Base-by-base conservation (phyloP, 2,888 invertebrate species). In the Ernsta delagoae region DNA sequence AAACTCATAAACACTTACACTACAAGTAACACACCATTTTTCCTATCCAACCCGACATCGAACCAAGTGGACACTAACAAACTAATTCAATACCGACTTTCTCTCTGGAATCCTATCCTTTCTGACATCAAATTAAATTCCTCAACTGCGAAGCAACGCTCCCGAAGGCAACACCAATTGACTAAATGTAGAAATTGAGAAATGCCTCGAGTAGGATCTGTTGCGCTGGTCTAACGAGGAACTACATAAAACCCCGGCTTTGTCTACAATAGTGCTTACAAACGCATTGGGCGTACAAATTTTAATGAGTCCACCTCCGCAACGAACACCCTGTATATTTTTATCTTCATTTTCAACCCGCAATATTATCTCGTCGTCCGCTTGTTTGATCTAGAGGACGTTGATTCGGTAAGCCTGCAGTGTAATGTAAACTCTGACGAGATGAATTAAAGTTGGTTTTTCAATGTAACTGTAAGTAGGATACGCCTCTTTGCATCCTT, bases 301-400 rank as follows among this genome's bases (percentile, higher is more conserved):
- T 90, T 90, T 90, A 90, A 90, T 87, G 90, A 90, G 86, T 82
- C 79, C 77, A 74, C 79, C 78, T 77, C 77, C 75, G 78, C 75
- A 80, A 72, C 50, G 70, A 67, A 61, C 67, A 24, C 56, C 68
- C 77, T 71, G 72, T 74, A 72, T 74, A 77, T 43, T 78, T 77
- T 77, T 74, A 75, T 70, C 70, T 70, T 64, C 70, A 69, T 69
- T 69, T 69, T 50, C 68, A 68, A 50, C 63, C 64, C 70, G 48
- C 70, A 66, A 53, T 70, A 65, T 64, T 64, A 72, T 66, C 61
- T 54, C 59, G 54, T 63, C 65, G 59, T 56, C 24, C 43, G 65
- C 61, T 54, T 43, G 9, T 50, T 57, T 54, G 65, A 62, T 70
- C 62, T 62, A 65, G 59, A 71, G 65, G 62, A 56, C 41, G 45